Conservation (phyloP, 2,797 vertebrate species). For the Parauchenoglanis ngamensis region DNA sequence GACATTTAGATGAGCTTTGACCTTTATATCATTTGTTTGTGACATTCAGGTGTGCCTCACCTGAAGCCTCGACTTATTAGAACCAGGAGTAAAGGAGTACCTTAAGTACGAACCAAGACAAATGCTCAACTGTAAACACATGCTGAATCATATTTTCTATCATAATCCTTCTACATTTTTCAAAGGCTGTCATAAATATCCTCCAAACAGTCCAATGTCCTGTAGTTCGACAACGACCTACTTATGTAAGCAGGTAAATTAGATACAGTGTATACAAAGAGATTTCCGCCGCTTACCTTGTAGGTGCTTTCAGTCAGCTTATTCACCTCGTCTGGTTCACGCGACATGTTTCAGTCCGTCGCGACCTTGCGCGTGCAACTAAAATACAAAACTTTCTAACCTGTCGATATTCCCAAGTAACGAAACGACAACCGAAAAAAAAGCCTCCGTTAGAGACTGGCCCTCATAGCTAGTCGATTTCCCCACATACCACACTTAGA, state of each 20-base stretch:
- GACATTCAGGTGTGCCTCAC: not conserved
- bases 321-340: conserved; percentile 87
- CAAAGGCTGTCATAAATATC: not conserved
- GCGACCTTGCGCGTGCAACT: not conserved
- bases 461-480: conserved; percentile 34
- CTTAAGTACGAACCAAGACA: not conserved
- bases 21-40: not conserved
- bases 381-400: conserved; percentile 29
- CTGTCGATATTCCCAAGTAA: conserved; percentile 21
- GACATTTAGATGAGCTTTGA: conserved; percentile 2
- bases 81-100: not conserved
- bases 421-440: not conserved
- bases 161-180: not conserved
- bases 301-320: conserved; percentile 93
- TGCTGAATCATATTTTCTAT: not conserved
- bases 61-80: not conserved
- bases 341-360: conserved; percentile 79
- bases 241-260: not conserved
- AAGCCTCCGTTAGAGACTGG: conserved; percentile 13
- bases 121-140: not conserved
- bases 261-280: not conserved
- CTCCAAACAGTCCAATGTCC: not conserved
- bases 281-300: conserved; percentile 71
- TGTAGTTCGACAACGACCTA: not conserved
- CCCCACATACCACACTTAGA: not conserved